Conservation (phyloP, 2,113 vertebrate species). For the Rhinolophus ferrumequinum region DNA sequence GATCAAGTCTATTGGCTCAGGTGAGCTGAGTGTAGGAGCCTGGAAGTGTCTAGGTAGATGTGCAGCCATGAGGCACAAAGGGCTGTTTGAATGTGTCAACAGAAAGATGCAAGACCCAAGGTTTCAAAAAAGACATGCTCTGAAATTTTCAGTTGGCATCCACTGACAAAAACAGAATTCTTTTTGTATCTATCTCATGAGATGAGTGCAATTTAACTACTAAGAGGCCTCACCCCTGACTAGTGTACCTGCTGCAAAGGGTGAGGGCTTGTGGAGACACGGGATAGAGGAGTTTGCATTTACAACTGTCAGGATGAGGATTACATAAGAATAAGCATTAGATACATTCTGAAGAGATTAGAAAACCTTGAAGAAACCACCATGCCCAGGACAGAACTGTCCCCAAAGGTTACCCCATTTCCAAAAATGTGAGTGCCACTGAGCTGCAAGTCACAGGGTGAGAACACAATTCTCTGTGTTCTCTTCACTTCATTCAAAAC, state of each 20-base stretch:
- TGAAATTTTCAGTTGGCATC: not conserved
- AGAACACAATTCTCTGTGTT: not conserved
- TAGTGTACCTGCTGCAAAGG: not conserved
- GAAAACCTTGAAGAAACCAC: not conserved
- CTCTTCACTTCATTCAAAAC: not conserved
- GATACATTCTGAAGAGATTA: not conserved
- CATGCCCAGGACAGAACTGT: not conserved
- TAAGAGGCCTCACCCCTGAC: not conserved
- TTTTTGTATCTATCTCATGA: not conserved
- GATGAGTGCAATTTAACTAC: not conserved
- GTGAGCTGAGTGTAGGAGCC: not conserved
- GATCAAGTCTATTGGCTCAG: not conserved
- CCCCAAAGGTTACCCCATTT: not conserved
- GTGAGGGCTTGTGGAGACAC: accelerated
- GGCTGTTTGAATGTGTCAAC: not conserved
- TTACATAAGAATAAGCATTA: not conserved
- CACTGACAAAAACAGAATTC: not conserved
- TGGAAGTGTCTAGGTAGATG: not conserved
- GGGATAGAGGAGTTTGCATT: not conserved
- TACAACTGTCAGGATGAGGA: not conserved
- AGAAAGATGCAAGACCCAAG: not conserved
- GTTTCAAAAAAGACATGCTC: not conserved
- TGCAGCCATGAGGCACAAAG: not conserved
- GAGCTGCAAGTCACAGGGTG: not conserved
- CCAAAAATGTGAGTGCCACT: not conserved